Evolutionary conservation across 2,113 vertebrate genomes (phyloP), one percentile per base, ranked within the genome.

Genomic region (Dipodomys ordii): DNA sequence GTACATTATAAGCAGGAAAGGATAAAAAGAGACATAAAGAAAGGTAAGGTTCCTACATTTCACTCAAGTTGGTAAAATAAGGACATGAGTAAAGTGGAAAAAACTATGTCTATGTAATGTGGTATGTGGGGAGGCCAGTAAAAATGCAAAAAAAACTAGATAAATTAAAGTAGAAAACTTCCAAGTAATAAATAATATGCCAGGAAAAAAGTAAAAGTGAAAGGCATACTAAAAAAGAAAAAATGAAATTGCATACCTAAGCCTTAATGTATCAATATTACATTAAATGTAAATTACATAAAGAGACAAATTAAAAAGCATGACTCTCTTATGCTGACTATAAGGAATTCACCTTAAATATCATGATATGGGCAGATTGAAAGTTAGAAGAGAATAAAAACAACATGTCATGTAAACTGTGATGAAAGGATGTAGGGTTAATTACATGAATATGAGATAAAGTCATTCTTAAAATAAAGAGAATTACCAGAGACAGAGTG

Each of bases 301-400:
- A 91, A 89, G 11, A 44, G 12, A 53, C 23, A 11, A 90, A 62
- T 71, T 80, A 25, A 64, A 93, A 95, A 89, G 68, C 6, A 77
- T 28, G 30, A 57, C 30, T 57, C 32, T 18, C 35, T 83, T 19
- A n/a, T 86, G n/a, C 72, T 28, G 10, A 13, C 49, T 57, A 64
- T 22, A 82, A 86, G 39, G 88, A 76, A 86, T 23, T 93, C 60
- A 76, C 44, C 90, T 89, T 39, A 46, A 72, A 32, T 91, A 79
- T 22, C 8, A 64, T 25, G 2, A 91, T 53, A 44, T 13, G 76
- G 77, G 39, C 22, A 93, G 49, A 53, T 27, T 73, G 44, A 76
- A 83, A 84, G 74, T 64, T 64, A 77, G 67, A 90, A 11, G 32
- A 71, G 72, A 10, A 57, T 83, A 39, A 39, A 92, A 84, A 39